phyloP scores from a whole-genome alignment of 2,113 vertebrate genomes.

The Mionectes macconnelli region DNA sequence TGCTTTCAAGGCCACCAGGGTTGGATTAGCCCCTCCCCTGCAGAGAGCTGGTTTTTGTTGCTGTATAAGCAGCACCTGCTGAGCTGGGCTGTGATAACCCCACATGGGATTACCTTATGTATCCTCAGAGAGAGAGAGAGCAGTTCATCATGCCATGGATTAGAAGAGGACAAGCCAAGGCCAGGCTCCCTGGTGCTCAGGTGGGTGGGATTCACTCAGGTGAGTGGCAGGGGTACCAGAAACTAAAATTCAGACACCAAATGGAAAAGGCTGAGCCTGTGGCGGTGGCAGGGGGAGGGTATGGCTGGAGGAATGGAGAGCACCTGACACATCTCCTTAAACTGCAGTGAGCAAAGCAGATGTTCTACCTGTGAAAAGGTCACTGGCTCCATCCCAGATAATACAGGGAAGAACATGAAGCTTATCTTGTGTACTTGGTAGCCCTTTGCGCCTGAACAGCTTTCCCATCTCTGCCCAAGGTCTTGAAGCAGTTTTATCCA shows the following conservation, averaged over 20 bases:
- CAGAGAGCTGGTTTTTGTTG: not conserved
- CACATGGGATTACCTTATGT: too few species aligned
- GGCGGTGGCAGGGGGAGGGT: too few species aligned
- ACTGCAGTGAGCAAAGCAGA: not conserved
- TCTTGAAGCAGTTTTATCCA: not conserved
- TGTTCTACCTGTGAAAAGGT: not conserved
- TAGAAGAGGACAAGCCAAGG: not conserved
- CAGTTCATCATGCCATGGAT: accelerated
- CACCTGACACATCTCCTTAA: not conserved
- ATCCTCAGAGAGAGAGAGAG: not conserved
- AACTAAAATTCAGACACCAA: not conserved
- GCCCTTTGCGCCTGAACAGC: not conserved
- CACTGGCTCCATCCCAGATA: not conserved
- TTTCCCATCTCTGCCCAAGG: not conserved
- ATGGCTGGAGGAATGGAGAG: not conserved
- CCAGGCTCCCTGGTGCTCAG: not conserved
- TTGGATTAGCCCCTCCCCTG: not conserved
- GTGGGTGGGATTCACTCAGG: not conserved
- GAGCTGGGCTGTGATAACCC: not conserved
- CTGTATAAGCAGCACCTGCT: not conserved
- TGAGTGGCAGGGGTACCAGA: not conserved
- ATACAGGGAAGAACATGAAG: accelerated
- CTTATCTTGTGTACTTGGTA: not conserved
- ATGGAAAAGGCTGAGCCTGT: not conserved
- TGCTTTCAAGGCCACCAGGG: not conserved